These are phyloP conservation scores for Dasyurus viverrinus DNA, from an alignment of 2,113 vertebrate genomes.

Conservation along the genomic window DNA sequence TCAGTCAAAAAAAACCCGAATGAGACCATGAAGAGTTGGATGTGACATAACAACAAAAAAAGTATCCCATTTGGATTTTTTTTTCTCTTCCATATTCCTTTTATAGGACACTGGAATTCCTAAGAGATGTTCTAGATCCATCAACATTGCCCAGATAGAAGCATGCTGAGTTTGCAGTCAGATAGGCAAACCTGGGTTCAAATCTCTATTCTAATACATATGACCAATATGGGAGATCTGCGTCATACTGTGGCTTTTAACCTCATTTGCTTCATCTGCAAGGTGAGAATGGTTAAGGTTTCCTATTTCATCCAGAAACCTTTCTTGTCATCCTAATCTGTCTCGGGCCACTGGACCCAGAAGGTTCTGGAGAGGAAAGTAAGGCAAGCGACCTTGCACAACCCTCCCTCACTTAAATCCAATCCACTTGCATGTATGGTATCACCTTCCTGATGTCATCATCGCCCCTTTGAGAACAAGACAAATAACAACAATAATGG, in stretches of 20 bases:
- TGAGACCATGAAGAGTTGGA: background rate
- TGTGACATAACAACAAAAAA: too few relatives aligned
- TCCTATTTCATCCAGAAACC: too few relatives aligned
- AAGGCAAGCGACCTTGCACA: too few relatives aligned
- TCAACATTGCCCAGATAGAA: background rate
- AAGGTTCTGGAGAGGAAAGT: too few relatives aligned
- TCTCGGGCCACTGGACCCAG: too few relatives aligned
- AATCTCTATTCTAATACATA: background rate
- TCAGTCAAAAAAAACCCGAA: background rate
- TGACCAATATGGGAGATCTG: background rate
- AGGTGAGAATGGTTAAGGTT: background rate
- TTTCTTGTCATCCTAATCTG: too few relatives aligned
- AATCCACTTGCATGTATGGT: too few relatives aligned
- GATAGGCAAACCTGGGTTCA: background rate
- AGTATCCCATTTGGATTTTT: conserved; percentile 16
- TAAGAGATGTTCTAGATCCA: background rate
- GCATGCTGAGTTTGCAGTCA: background rate
- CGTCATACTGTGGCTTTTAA: background rate
- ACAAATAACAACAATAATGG: too few relatives aligned
- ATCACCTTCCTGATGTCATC: too few relatives aligned
- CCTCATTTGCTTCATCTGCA: background rate
- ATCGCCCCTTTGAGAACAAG: too few relatives aligned
- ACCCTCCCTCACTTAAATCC: too few relatives aligned
- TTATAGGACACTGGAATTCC: background rate
- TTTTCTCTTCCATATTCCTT: background rate